Evolutionary conservation across 2,113 vertebrate genomes (phyloP), one percentile per base, ranked within the genome.

Genomic region (Engraulis encrasicolus): DNA sequence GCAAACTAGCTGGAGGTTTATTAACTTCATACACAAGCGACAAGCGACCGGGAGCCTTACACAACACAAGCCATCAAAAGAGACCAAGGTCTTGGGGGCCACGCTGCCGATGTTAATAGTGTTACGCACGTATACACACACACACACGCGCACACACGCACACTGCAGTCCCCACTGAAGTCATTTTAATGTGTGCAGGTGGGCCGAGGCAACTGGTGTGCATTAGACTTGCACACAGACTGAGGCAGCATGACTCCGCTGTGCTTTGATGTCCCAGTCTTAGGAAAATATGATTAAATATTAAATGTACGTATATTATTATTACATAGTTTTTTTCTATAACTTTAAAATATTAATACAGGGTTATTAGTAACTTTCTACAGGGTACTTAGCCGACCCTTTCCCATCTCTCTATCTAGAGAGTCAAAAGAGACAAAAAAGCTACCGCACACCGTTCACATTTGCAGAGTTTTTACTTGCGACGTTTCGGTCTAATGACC

Each of bases 11-110:
- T 31, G 66, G 27, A 34, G 66, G 23, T 15, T 74, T 31, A 74
- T 74, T 66, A 66, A 74, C 66, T 74, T 74, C 66, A 74, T 74
- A 74, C 27, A 15, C 14, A 34, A 74, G 40, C 40, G 40, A 45
- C 40, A n/a, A n/a, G n/a, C n/a, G n/a, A n/a, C n/a, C n/a, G n/a
- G n/a, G n/a, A n/a, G n/a, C n/a, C n/a, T n/a, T n/a, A n/a, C n/a
- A n/a, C 40, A 5, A 3, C 40, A 45, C 3, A 45, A 27, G 31
- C 31, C 66, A 74, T 74, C 31, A 74, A 74, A 74, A 34, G 31
- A n/a, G 40, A 2, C 11, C 14, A 31, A 15, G 4, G 27, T 31
- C 66, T 74, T 74, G 27, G 11, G 27, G 52, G 66, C 66, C 66
- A 36, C 12, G 27, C 27, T 74, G 66, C 58, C 58, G 27, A 74